Percentiles rank a stretch among this genome's conserved stretches.
Evolutionary conservation across 2,888 invertebrate species (phyloP).

Genomic region (Plebejus anna): DNA sequence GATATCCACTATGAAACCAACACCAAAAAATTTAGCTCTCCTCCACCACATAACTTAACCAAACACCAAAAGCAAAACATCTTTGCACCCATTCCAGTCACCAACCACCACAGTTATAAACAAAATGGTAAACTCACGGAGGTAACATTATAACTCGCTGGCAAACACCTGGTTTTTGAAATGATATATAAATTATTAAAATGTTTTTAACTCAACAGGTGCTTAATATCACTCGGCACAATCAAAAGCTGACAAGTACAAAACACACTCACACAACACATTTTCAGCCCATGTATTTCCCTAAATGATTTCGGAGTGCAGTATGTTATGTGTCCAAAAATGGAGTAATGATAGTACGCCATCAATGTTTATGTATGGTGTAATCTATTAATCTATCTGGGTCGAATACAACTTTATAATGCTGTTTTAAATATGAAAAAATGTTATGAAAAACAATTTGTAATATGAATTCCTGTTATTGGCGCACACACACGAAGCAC

Average conservation of each 20-base stretch:
- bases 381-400: conserved; percentile 34
- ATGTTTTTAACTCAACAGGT: conserved; percentile 54
- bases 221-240: conserved; percentile 45
- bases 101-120: conserved; percentile 68
- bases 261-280: conserved; percentile 43
- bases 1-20: background rate
- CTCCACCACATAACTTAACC: conserved; percentile 26
- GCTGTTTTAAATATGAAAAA: conserved; percentile 36
- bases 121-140: conserved; percentile 70
- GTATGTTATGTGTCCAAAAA: conserved; percentile 43
- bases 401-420: conserved; percentile 33
- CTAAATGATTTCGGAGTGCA: conserved; percentile 54
- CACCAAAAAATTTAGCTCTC: conserved; percentile 28
- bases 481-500: conserved; percentile 71
- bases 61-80: conserved; percentile 20
- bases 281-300: conserved; percentile 52
- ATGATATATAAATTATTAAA: conserved; percentile 59
- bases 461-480: conserved; percentile 52
- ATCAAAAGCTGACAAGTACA: conserved; percentile 51
- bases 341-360: conserved; percentile 50
- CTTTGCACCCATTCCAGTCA: conserved; percentile 45
- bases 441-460: conserved; percentile 38
- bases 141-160: conserved; percentile 49
- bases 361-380: conserved; percentile 64
- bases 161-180: conserved; percentile 51